Evolutionary conservation across 1,140 invertebrate genomes (phyloP), one percentile per base, ranked within the genome.

Genomic region (Diplogasteroides magnus): DNA sequence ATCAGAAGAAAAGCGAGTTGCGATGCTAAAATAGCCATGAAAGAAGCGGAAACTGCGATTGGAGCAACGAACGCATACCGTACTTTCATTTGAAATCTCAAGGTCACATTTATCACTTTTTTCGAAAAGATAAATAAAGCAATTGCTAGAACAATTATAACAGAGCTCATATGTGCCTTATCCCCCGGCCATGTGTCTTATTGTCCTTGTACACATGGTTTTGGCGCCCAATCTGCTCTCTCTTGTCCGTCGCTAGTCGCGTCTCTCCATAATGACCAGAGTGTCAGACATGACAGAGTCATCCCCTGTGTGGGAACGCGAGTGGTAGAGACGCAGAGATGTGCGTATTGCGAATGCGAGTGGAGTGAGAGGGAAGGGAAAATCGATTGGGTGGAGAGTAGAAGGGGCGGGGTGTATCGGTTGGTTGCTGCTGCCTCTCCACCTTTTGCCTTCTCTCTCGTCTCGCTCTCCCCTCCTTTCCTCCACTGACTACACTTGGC

Each of bases 221-320:
- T n/a, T n/a, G n/a, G n/a, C 37, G 6, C 37, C 19, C 37, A 48
- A 11, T 48, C 6, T 48, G 37, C 37, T 48, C 37, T 19, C 37
- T 48, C 37, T 48, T n/a, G n/a, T n/a, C n/a, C n/a, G n/a, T n/a
- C 37, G 6, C 37, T 48, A 6, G 19, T 19, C 19, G 37, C 6
- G 37, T 48, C 37, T 11, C 6, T 19, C 6, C 6, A 48, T 48
- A 6, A 19, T 19, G 37, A 19, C 19, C 6, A 48, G 37, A 48
- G 37, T 48, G 37, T 6, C 19, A 48, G 37, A 48, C 6, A 48
- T 48, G 37, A 48, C 37, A 48, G 37, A 48, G n/a, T n/a, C 65
- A 31, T 67, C 65, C 57, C 55, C 59, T 57, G 19, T n/a, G n/a
- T n/a, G n/a, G n/a, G n/a, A n/a, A 26, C 65, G 57, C 31, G 65